Evolutionary conservation across 1,140 invertebrate species (phyloP).

Genomic region (Macrosteles quadrilineatus): DNA sequence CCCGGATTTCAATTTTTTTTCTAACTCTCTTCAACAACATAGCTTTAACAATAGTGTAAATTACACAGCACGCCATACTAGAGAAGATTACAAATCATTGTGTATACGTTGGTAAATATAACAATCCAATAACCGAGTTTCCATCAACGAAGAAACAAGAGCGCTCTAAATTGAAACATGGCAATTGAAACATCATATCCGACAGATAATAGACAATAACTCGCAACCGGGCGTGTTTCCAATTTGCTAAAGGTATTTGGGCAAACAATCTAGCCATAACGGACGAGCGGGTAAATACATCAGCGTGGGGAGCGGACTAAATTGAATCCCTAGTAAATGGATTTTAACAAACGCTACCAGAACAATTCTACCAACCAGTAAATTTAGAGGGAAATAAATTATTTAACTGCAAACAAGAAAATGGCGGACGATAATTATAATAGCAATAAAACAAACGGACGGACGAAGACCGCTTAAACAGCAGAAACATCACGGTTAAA

Average conservation of each 20-base stretch:
- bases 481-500: slow-evolving; percentile 6
- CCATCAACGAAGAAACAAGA: too few relatives aligned
- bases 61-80: too few relatives aligned
- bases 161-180: too few relatives aligned
- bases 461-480: neutral
- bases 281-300: slow-evolving; percentile 8
- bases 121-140: too few relatives aligned
- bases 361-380: neutral
- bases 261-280: neutral
- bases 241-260: neutral
- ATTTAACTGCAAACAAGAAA: slow-evolving; percentile 14
- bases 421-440: slow-evolving; percentile 14
- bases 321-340: slow-evolving; percentile 13
- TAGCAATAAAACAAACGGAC: slow-evolving; percentile 8
- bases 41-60: too few relatives aligned
- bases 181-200: too few relatives aligned
- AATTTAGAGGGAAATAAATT: neutral
- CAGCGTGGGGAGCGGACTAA: too few relatives aligned
- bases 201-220: neutral
- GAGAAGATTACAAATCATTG: too few relatives aligned
- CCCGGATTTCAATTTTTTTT: too few relatives aligned
- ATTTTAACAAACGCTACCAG: slow-evolving; percentile 12
- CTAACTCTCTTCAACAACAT: too few relatives aligned
- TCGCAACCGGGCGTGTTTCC: neutral
- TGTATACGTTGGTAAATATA: too few relatives aligned